Evolutionary conservation across 2,113 vertebrate genomes (phyloP).

Genomic region (Hippopotamus amphibius): DNA sequence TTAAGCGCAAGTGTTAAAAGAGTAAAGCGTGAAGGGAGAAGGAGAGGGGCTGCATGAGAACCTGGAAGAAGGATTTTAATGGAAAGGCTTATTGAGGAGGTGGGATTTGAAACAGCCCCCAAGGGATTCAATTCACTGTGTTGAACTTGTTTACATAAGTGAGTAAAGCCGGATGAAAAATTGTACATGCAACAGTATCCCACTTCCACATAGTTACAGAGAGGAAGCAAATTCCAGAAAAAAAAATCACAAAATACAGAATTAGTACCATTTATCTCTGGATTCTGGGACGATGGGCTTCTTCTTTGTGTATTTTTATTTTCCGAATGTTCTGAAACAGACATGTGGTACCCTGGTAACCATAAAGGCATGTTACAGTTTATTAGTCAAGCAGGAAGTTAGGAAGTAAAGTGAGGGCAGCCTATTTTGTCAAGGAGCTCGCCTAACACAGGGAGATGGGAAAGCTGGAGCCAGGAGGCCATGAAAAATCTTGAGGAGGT

Average conservation of each 20-base stretch:
- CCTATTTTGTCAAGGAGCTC: not conserved
- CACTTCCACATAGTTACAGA: no score
- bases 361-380: not conserved
- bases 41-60: no score
- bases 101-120: not conserved
- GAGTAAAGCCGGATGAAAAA: not conserved
- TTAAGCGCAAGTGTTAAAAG: not conserved
- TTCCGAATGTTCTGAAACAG: not conserved
- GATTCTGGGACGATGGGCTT: not conserved
- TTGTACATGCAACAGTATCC: no score
- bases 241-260: not conserved
- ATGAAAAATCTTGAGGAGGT: no score
- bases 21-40: accelerated
- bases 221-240: not conserved
- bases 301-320: not conserved
- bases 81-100: not conserved
- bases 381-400: not conserved
- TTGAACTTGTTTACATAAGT: not conserved
- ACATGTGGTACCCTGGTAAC: accelerated
- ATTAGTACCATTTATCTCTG: not conserved
- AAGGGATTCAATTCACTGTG: accelerated
- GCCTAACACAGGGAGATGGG: accelerated
- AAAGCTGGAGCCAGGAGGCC: not conserved
- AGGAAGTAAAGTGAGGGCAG: accelerated
- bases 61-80: not conserved